phyloP scores from a whole-genome alignment of 2,797 vertebrate genomes.

The Lagorchestes hirsutus region DNA sequence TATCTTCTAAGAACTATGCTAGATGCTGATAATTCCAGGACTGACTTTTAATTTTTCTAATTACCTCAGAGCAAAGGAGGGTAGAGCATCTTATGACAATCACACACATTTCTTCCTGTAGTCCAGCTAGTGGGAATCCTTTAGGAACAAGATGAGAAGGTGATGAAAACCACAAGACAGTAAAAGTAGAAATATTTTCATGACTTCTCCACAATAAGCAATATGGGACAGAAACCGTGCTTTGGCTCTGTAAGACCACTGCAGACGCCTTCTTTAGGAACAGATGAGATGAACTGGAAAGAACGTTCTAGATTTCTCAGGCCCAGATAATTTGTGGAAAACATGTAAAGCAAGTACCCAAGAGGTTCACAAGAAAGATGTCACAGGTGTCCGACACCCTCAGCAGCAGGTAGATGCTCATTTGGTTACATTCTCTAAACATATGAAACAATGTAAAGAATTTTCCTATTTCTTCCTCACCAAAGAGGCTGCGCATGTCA shows the following conservation, averaged over 20 bases:
- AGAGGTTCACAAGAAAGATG: conserved; percentile 18
- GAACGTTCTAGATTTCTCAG: not conserved
- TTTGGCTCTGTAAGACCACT: conserved; percentile 3
- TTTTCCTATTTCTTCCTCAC: conserved; percentile 16
- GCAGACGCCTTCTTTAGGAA: conserved; percentile 31
- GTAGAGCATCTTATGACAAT: conserved; percentile 10
- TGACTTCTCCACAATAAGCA: conserved; percentile 32
- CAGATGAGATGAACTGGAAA: not conserved
- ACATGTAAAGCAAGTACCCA: not conserved
- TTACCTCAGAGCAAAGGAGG: conserved; percentile 6
- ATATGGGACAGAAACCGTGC: not conserved
- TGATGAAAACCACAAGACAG: conserved; percentile 4
- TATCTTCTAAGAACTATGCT: not conserved
- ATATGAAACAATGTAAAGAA: not conserved
- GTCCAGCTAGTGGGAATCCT: not conserved
- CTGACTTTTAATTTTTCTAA: conserved; percentile 32
- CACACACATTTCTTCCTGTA: conserved; percentile 36
- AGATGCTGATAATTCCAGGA: not conserved
- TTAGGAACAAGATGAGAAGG: conserved; percentile 54
- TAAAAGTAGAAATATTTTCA: conserved; percentile 42
- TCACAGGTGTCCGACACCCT: not conserved
- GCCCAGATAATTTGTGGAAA: not conserved
- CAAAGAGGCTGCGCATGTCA: not conserved
- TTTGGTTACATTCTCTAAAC: not conserved
- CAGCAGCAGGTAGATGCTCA: not conserved